Percentiles rank a stretch among this genome's conserved stretches.
Conservation (phyloP, 1,140 invertebrate genomes). For the Colletes latitarsis region DNA sequence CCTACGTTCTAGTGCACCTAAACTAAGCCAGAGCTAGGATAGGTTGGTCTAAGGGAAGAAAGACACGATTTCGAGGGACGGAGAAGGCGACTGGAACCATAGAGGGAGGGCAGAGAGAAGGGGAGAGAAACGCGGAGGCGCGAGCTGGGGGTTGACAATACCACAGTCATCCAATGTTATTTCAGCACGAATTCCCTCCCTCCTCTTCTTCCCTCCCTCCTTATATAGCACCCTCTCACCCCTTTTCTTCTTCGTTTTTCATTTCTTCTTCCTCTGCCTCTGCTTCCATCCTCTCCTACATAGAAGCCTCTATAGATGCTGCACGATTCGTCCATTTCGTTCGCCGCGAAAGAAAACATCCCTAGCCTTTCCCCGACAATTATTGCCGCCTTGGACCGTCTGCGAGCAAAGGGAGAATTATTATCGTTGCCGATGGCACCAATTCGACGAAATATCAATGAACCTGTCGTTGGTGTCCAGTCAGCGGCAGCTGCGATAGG, state of each 20-base stretch:
- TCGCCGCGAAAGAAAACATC: slow-evolving; percentile 74
- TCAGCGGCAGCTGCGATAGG: no score
- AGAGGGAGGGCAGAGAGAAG: slow-evolving; percentile 1
- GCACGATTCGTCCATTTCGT: slow-evolving; percentile 69
- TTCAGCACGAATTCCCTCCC: slow-evolving; percentile 78
- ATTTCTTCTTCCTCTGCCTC: not conserved
- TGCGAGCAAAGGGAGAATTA: slow-evolving; percentile 7
- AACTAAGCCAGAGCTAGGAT: slow-evolving; percentile 68
- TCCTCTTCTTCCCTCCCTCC: slow-evolving; percentile 47
- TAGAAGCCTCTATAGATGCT: slow-evolving; percentile 42
- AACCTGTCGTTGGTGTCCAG: no score
- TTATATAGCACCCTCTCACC: slow-evolving; percentile 26
- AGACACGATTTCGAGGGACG: slow-evolving; percentile 6
- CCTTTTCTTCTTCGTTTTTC: slow-evolving; percentile 32
- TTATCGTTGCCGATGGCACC: not conserved
- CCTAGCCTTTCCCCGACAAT: slow-evolving; percentile 63
- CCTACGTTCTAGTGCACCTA: slow-evolving; percentile 54
- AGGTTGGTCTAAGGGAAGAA: slow-evolving; percentile 67
- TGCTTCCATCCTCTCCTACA: not conserved
- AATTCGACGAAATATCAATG: no score
- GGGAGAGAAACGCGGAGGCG: slow-evolving; percentile 21
- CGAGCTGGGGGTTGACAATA: slow-evolving; percentile 75
- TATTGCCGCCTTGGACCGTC: no score
- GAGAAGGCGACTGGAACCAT: not conserved
- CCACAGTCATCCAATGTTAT: slow-evolving; percentile 79